Evolutionary conservation across 2,113 vertebrate species (phyloP), one percentile per base, ranked within the genome.

Genomic region (Henicopernis longicauda): DNA sequence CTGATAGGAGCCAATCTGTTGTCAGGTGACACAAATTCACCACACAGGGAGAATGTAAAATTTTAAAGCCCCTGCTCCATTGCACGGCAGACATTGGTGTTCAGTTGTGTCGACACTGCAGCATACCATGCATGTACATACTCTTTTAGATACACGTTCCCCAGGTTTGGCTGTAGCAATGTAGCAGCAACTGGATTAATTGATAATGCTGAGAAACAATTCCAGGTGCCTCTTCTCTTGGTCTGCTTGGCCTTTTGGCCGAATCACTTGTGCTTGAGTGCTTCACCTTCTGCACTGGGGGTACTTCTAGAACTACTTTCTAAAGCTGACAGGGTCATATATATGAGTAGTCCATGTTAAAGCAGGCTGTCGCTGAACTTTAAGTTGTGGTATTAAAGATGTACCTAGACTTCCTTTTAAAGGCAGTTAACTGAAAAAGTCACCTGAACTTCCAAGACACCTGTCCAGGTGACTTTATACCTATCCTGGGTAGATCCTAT

Each of bases 101-200:
- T 34, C 54, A 4, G 9, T 4, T 55, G 11, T 9, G 49, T 26
- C 3, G 13, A 22, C 3, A 0, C 19, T 3, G 26, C 63, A 26
- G 65, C 1, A 1, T 27, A 21, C n/a, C 7, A 1, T 7, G 9
- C 0, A 0, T 5, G n/a, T 10, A 17, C 11, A 1, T 11, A 5
- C 26, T 38, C 0, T 2, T n/a, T 36, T 8, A 70, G 50, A 11
- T 4, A 36, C 7, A 6, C 0, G 0, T 23, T n/a, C 22, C 31
- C 8, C 65, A 49, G 13, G 19, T 21, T 70, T 54, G 82, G 69
- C 69, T 65, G 23, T 5, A 36, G 87, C 42, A 4, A 8, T 10
- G 14, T 3, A 44, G 69, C 69, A 90, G 61, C 73, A 38, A 38
- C 34, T 50, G 74, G 55, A 17, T 66, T 20, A 62, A 50, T 10